Percentiles rank a stretch among this genome's conserved stretches.
Conservation (phyloP, 2,113 vertebrate species). For the Scytalopus superciliaris region DNA sequence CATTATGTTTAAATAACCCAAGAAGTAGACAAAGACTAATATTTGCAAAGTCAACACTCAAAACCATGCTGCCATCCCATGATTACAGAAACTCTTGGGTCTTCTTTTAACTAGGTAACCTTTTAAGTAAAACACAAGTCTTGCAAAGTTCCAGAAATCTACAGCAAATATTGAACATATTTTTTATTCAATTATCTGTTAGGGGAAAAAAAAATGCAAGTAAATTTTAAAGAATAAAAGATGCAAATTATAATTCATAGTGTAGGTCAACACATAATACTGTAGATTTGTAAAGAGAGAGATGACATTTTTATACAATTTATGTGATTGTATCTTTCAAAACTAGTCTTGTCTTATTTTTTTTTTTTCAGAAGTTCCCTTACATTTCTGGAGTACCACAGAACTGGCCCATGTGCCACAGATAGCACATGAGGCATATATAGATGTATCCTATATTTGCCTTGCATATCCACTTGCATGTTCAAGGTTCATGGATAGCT, state of each 20-base stretch:
- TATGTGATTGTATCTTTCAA: background rate
- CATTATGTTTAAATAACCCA: slow-evolving; percentile 10
- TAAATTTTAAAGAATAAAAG: background rate
- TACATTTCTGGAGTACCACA: background rate
- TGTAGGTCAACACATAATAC: background rate
- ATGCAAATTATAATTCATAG: background rate
- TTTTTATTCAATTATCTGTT: background rate
- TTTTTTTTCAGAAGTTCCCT: background rate
- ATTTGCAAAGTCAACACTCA: slow-evolving; percentile 32
- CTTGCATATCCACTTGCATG: background rate
- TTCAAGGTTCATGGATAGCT: background rate
- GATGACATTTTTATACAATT: accelerated
- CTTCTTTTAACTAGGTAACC: slow-evolving; percentile 18
- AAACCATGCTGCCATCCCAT: slow-evolving; percentile 22
- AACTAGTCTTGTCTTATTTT: background rate
- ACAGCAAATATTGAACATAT: background rate
- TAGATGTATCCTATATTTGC: background rate
- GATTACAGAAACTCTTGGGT: slow-evolving; percentile 8
- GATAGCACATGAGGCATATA: background rate
- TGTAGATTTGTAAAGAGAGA: background rate
- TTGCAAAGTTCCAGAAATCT: slow-evolving; percentile 58
- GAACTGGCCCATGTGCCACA: background rate
- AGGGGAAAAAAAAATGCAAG: background rate
- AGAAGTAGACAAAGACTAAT: slow-evolving; percentile 43
- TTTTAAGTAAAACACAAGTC: slow-evolving; percentile 35